phyloP scores from a whole-genome alignment of 2,113 vertebrate species.

The Corythornis cristatus region DNA sequence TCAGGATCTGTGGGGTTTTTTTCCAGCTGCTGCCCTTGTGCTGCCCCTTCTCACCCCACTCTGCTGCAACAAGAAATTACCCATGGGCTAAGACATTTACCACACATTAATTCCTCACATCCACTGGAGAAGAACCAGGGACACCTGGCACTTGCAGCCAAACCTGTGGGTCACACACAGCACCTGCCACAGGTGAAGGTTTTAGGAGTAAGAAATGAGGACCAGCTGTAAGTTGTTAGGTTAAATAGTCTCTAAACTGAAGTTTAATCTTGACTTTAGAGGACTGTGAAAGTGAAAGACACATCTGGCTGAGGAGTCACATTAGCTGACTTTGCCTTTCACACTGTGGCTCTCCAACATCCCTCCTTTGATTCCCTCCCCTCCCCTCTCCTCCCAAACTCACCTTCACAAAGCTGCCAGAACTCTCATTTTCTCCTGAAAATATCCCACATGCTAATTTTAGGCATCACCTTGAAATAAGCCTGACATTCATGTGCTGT shows the following conservation, averaged over 20 bases:
- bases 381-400: neutral
- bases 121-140: neutral
- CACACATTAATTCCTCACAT: neutral
- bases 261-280: neutral
- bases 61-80: neutral
- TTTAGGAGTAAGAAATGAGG: neutral
- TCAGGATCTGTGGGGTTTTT: neutral
- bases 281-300: neutral
- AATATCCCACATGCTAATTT: neutral
- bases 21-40: neutral
- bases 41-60: neutral
- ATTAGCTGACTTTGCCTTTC: neutral
- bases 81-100: neutral
- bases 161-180: neutral
- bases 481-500: neutral
- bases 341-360: neutral
- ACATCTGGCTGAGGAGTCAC: neutral
- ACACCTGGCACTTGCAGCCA: neutral
- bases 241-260: neutral
- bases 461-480: neutral
- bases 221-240: neutral
- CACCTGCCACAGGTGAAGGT: rapidly evolving
- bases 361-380: neutral
- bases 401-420: neutral
- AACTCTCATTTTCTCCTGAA: neutral